phyloP scores from a whole-genome alignment of 2,797 vertebrate genomes.

The Pempheris klunzingeri region DNA sequence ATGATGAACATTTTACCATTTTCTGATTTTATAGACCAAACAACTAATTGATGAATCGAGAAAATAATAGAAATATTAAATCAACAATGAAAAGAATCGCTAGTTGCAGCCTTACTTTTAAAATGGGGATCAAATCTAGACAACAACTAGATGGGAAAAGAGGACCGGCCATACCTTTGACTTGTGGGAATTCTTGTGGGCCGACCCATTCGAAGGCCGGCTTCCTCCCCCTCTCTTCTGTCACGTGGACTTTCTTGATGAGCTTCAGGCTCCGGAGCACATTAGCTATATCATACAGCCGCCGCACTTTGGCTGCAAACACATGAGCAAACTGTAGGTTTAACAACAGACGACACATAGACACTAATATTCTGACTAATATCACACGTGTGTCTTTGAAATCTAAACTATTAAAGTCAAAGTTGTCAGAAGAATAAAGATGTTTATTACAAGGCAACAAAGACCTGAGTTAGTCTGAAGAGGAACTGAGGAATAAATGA shows the following conservation, averaged over 20 bases:
- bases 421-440: no score
- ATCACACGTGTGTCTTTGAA: neutral
- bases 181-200: slow-evolving; percentile 85
- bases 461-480: no score
- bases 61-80: no score
- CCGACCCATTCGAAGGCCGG: slow-evolving; percentile 96
- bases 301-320: slow-evolving; percentile 93
- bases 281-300: slow-evolving; percentile 97
- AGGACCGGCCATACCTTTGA: slow-evolving; percentile 80
- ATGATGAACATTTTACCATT: no score
- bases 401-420: no score
- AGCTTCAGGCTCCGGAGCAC: slow-evolving; percentile 96
- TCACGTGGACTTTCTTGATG: slow-evolving; percentile 96
- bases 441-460: no score
- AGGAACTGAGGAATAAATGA: no score
- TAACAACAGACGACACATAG: neutral
- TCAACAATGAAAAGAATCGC: no score
- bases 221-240: slow-evolving; percentile 92
- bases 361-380: neutral
- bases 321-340: slow-evolving; percentile 15
- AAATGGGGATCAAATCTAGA: neutral
- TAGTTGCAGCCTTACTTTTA: no score
- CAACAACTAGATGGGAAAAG: neutral
- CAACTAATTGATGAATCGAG: no score
- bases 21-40: no score